Percentiles rank a stretch among this genome's conserved stretches.
Conservation (phyloP, 2,113 vertebrate species). For the Thunnus thynnus region DNA sequence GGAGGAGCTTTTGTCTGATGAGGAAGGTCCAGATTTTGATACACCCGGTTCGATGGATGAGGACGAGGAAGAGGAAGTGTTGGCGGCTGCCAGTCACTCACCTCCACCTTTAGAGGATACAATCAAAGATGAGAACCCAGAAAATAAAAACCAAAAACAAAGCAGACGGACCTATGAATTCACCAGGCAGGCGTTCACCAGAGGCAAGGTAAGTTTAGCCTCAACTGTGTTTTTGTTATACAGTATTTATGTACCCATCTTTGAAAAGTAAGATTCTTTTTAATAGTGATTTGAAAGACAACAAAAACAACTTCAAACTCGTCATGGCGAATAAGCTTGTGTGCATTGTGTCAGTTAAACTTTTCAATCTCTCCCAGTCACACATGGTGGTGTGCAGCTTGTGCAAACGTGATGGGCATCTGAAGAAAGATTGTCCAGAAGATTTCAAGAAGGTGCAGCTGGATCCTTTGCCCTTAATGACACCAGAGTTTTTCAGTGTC, state of each 20-base stretch:
- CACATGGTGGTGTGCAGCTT: conserved; percentile 92
- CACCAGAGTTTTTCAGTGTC: conserved; percentile 86
- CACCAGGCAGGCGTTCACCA: conserved; percentile 89
- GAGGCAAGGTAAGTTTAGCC: conserved; percentile 89
- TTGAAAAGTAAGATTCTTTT: not conserved
- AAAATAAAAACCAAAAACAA: conserved; percentile 46
- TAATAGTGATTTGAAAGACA: not conserved
- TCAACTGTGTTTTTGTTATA: not conserved
- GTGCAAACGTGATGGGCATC: conserved; percentile 94
- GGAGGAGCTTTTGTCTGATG: conserved; percentile 89
- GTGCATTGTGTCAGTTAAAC: not conserved
- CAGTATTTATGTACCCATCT: not conserved
- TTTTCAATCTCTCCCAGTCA: conserved; percentile 78
- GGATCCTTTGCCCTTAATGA: conserved; percentile 88
- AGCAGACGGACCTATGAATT: conserved; percentile 87
- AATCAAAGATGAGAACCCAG: conserved; percentile 49
- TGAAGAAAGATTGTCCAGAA: conserved; percentile 94
- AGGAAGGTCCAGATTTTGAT: conserved; percentile 80
- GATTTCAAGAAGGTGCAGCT: conserved; percentile 95
- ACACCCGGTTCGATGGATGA: conserved; percentile 67
- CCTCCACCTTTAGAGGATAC: conserved; percentile 20
- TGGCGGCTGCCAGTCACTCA: conserved; percentile 12
- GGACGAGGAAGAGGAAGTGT: conserved; percentile 65
- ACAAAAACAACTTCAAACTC: not conserved
- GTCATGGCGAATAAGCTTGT: not conserved